Percentiles rank a stretch among this genome's conserved stretches.
Evolutionary conservation across 92 coral and sea anemone species (phyloP).

Genomic region (Bergia puertoricense): DNA sequence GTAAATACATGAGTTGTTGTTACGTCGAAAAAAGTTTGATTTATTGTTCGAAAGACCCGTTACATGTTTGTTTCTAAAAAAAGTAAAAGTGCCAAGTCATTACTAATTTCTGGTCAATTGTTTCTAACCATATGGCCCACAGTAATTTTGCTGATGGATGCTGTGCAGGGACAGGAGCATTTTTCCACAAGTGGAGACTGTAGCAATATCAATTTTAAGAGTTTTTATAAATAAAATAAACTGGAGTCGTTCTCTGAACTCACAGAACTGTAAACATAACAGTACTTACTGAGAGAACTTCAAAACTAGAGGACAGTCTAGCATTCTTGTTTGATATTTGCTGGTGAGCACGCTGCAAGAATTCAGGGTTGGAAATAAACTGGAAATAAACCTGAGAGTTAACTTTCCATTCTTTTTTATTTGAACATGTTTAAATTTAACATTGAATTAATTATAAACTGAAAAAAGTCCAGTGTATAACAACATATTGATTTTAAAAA

Average conservation of each 20-base stretch:
- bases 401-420: neutral
- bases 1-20: neutral
- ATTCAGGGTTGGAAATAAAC: neutral
- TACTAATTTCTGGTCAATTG: too few species aligned
- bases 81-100: neutral
- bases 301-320: neutral
- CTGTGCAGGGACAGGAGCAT: too few species aligned
- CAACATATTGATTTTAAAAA: constrained; percentile 6
- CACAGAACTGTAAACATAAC: neutral
- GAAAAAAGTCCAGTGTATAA: neutral
- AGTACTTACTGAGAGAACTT: constrained; percentile 1
- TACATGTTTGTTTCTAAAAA: neutral
- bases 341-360: neutral
- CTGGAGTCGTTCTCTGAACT: neutral
- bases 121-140: too few species aligned
- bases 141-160: too few species aligned
- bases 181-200: neutral
- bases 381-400: neutral
- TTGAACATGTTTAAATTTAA: neutral
- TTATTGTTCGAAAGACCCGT: neutral
- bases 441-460: neutral
- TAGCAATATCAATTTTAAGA: too few species aligned
- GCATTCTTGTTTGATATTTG: neutral
- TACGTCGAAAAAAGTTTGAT: neutral
- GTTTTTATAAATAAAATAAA: too few species aligned